phyloP scores from a whole-genome alignment of 2,888 invertebrate genomes.

The Neelides folsomi region DNA sequence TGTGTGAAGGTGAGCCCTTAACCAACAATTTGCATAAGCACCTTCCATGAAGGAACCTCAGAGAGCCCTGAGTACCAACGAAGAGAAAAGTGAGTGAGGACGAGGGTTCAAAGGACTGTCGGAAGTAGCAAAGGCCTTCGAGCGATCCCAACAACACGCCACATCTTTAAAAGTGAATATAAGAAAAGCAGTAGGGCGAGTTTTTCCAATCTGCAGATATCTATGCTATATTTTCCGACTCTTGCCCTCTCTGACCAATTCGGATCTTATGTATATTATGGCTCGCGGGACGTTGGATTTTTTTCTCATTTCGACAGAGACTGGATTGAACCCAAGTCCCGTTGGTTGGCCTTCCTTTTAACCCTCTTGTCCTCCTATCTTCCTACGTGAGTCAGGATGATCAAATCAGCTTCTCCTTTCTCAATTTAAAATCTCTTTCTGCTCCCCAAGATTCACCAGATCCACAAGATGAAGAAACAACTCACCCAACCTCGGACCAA shows the following conservation, averaged over 20 bases:
- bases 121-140: slow-evolving; percentile 7
- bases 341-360: slow-evolving; percentile 13
- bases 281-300: slow-evolving; percentile 10
- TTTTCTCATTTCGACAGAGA: slow-evolving; percentile 14
- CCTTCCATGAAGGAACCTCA: too few relatives aligned
- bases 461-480: too few relatives aligned
- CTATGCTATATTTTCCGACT: background rate
- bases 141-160: too few relatives aligned
- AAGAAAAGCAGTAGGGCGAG: background rate
- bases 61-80: too few relatives aligned
- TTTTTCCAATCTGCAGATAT: background rate
- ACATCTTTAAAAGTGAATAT: background rate
- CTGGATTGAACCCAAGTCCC: slow-evolving; percentile 8
- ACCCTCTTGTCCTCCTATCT: too few relatives aligned
- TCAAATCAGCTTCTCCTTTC: too few relatives aligned
- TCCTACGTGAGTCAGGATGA: too few relatives aligned
- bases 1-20: too few relatives aligned
- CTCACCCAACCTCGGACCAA: too few relatives aligned
- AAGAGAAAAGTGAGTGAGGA: background rate
- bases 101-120: slow-evolving; percentile 14
- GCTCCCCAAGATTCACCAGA: too few relatives aligned
- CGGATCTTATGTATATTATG: slow-evolving; percentile 3
- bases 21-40: too few relatives aligned
- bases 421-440: too few relatives aligned
- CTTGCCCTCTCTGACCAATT: slow-evolving; percentile 7